These are phyloP conservation scores for Candidula unifasciata DNA, from an alignment of 2,888 invertebrate genomes.

Conservation along the genomic window DNA sequence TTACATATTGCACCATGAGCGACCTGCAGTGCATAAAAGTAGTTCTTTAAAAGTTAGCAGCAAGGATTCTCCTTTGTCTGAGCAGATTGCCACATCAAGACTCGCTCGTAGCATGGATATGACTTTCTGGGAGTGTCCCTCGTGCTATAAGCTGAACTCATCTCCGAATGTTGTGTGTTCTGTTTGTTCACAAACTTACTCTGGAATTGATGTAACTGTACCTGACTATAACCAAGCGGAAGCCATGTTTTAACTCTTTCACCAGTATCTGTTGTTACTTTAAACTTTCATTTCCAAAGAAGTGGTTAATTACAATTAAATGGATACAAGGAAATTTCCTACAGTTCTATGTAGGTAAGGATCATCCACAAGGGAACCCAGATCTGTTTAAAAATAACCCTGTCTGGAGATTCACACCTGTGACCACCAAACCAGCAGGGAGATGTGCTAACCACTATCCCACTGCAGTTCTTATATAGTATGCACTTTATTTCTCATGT, in stretches of 20 bases:
- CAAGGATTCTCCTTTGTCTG: not conserved
- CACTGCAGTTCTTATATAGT: too few species aligned
- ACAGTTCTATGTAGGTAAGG: too few species aligned
- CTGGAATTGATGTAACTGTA: conserved; percentile 23
- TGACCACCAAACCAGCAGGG: too few species aligned
- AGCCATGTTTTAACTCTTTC: not conserved
- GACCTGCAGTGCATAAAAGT: conserved; percentile 21
- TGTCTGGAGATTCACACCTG: too few species aligned
- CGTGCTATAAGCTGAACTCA: conserved; percentile 48
- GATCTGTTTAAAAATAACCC: too few species aligned
- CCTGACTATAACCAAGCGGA: not conserved
- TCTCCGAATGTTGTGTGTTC: conserved; percentile 43
- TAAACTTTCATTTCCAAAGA: too few species aligned
- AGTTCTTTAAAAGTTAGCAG: conserved; percentile 31
- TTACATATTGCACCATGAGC: not conserved
- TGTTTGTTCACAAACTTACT: conserved; percentile 44
- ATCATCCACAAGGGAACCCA: too few species aligned
- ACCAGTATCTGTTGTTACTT: too few species aligned
- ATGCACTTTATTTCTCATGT: too few species aligned
- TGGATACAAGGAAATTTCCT: too few species aligned
- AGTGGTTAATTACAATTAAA: too few species aligned
- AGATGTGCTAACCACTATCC: too few species aligned
- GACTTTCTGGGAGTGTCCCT: conserved; percentile 46
- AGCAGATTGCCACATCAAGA: not conserved
- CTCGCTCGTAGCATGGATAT: conserved; percentile 52